Conservation (phyloP, 2,888 invertebrate genomes). For the Masnerella sp. region DNA sequence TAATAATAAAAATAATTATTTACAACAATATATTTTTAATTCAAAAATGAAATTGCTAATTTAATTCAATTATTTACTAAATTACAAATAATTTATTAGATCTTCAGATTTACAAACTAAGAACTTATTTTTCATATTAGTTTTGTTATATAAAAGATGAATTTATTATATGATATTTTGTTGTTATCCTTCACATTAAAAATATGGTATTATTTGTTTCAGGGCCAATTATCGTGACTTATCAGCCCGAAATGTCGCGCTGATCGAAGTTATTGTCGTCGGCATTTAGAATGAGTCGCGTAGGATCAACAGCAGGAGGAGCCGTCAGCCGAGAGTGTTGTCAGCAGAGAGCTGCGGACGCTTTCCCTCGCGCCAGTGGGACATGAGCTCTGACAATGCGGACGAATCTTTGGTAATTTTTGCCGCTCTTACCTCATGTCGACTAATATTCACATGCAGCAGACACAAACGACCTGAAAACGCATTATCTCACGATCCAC, state of each 20-base stretch:
- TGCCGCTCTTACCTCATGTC: conserved; percentile 22
- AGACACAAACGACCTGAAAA: conserved; percentile 10
- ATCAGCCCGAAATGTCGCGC: conserved; percentile 45
- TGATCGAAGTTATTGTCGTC: conserved; percentile 33
- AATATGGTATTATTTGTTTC: too few species aligned
- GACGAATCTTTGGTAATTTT: conserved; percentile 77
- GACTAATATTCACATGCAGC: conserved; percentile 27
- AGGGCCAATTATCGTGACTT: conserved; percentile 16
- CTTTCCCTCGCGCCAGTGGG: conserved; percentile 71
- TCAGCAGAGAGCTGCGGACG: conserved; percentile 63
- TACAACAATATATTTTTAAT: too few species aligned
- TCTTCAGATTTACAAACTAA: too few species aligned
- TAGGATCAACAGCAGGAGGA: conserved; percentile 48
- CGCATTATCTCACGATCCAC: conserved; percentile 35
- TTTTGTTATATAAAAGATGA: too few species aligned
- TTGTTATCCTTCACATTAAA: too few species aligned
- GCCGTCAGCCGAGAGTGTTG: conserved; percentile 55
- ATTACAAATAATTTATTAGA: too few species aligned
- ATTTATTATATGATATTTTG: too few species aligned
- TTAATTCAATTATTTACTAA: too few species aligned
- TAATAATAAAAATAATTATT: too few species aligned
- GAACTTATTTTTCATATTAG: too few species aligned
- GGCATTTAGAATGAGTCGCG: conserved; percentile 55
- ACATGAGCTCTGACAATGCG: conserved; percentile 77
- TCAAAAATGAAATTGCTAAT: too few species aligned